phyloP scores from a whole-genome alignment of 2,113 vertebrate species.

The Lathamus discolor region DNA sequence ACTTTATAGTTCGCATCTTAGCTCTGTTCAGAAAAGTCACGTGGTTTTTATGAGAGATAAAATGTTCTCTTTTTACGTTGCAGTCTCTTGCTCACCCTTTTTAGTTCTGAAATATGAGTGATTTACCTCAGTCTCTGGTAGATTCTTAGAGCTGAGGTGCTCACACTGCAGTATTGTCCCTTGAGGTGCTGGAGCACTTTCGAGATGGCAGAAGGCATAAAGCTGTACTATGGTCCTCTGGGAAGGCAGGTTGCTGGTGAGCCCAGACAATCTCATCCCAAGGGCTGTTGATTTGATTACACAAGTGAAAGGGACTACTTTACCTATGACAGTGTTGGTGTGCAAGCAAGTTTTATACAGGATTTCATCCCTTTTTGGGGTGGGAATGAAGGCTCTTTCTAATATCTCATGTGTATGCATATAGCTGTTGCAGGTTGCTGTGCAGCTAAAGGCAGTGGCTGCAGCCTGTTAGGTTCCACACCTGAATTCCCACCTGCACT shows the following conservation, averaged over 20 bases:
- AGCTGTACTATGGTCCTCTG: not conserved
- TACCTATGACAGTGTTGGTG: accelerated
- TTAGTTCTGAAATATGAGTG: not conserved
- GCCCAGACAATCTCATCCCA: not conserved
- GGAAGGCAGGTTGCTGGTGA: not conserved
- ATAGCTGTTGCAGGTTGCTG: accelerated
- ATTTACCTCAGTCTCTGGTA: not conserved
- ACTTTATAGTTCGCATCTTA: not conserved
- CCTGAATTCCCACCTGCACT: not conserved
- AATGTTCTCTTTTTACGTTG: not conserved
- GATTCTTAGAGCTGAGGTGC: not conserved
- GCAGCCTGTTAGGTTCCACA: accelerated
- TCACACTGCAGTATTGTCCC: not conserved
- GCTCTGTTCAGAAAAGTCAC: not conserved
- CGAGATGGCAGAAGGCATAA: not conserved
- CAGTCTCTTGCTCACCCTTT: not conserved
- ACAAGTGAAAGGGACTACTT: not conserved
- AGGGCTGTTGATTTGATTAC: not conserved
- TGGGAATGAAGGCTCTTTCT: not conserved
- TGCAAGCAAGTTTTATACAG: not conserved
- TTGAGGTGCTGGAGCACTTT: not conserved
- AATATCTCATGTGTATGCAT: accelerated
- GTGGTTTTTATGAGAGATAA: not conserved
- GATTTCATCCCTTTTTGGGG: not conserved
- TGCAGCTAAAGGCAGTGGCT: not conserved